A percentile compares a stretch with the other conserved stretches of the same genome.
These are phyloP conservation scores for Micrasema longulum DNA, from an alignment of 1,140 invertebrate genomes.

Conservation along the genomic window DNA sequence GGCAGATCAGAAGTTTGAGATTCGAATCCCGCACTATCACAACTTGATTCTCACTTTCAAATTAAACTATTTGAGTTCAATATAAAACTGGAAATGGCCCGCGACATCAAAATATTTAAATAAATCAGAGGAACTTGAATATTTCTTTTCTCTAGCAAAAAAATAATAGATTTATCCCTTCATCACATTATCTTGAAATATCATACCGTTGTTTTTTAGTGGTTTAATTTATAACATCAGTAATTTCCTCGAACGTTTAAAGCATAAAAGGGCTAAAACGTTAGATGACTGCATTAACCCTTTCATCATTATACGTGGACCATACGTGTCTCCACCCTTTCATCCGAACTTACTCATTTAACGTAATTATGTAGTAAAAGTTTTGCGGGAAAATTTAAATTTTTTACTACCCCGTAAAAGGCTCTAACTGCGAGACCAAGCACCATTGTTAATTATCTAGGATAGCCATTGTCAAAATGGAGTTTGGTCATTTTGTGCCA, in stretches of 20 bases:
- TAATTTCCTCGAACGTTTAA: neutral
- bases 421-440: neutral
- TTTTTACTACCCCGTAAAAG: conserved; percentile 16
- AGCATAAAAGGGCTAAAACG: conserved; percentile 1
- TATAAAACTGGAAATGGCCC: too few species aligned
- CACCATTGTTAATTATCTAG: conserved; percentile 4
- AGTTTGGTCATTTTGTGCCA: conserved; percentile 12
- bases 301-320: neutral
- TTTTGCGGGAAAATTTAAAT: conserved; percentile 3
- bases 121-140: too few species aligned
- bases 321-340: neutral
- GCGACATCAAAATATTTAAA: too few species aligned
- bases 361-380: conserved; percentile 25
- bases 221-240: too few species aligned
- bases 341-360: conserved; percentile 3
- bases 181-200: too few species aligned
- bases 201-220: too few species aligned
- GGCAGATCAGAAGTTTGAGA: too few species aligned
- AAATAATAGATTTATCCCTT: too few species aligned
- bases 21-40: too few species aligned
- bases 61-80: too few species aligned
- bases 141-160: too few species aligned
- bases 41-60: too few species aligned
- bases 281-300: neutral
- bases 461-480: conserved; percentile 20